Evolutionary conservation across 2,888 invertebrate species (phyloP), one percentile per base, ranked within the genome.

Genomic region (Smittia sp.): DNA sequence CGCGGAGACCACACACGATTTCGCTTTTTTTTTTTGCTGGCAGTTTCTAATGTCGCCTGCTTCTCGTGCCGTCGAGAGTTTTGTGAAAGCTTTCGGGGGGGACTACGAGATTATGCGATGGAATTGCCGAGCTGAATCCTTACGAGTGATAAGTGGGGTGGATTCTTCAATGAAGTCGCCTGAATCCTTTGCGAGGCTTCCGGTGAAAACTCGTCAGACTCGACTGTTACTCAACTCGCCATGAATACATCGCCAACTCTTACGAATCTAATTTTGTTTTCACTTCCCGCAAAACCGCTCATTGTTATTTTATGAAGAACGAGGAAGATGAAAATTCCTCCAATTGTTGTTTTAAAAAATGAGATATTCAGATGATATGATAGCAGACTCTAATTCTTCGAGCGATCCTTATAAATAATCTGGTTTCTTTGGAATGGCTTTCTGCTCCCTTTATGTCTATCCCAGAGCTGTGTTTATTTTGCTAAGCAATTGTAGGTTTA

Each of bases 1-100:
- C 24, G 32, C 13, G 38, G 22, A 58, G 72, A 72, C 72, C 72
- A 72, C 72, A 72, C 72, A 72, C 72, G 72, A 62, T 38, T 58
- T 62, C 54, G n/a, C 46, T 15, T 46, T 46, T 46, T 39, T 39
- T 46, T 15, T 46, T 46, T 46, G 46, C 46, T 32, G 32, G 32
- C 32, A 46, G 11, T 46, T 6, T 13, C 11, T 46, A 46, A 46
- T 46, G 46, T n/a, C 15, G 46, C 4, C n/a, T 46, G 46, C 15
- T 32, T 6, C 32, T 32, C 32, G 32, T 32, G 32, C 9, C 15
- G 11, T 13, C 15, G 46, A 46, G 46, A 46, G 46, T 46, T 46
- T 46, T 46, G 46, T 46, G 46, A 46, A 46, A 46, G 46, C 46
- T 32, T 32, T 32, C n/a, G n/a, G n/a, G 32, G 32, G 32, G 32